Conservation (phyloP, 2,797 vertebrate species). For the Fundulus diaphanus region DNA sequence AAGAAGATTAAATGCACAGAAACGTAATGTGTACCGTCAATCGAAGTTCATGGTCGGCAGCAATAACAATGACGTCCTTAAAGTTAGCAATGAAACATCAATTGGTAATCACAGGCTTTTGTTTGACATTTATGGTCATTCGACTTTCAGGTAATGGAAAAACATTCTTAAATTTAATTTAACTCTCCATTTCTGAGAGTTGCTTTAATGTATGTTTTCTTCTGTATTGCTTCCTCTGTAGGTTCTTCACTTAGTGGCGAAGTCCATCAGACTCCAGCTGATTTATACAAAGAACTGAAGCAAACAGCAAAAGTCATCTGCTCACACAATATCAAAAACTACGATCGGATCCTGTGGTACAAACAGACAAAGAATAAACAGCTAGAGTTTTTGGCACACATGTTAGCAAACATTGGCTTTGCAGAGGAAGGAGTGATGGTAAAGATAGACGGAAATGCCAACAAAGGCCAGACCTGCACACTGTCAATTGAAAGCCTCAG, state of each 20-base stretch:
- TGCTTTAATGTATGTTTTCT: background rate
- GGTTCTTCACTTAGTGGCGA: background rate
- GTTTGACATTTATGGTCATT: background rate
- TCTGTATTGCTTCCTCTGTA: background rate
- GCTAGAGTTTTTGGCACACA: background rate
- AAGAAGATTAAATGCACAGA: background rate
- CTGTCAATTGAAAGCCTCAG: background rate
- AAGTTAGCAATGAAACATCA: background rate
- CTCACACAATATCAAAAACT: background rate
- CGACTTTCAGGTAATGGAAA: background rate
- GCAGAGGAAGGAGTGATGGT: background rate
- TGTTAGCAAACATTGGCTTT: background rate
- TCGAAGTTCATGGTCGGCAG: background rate
- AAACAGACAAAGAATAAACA: background rate
- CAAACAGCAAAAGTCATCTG: background rate
- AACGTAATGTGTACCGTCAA: background rate
- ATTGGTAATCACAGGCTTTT: background rate
- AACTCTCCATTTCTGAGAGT: background rate
- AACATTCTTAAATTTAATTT: background rate
- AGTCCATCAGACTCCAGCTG: slow-evolving; percentile 16
- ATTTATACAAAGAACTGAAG: background rate
- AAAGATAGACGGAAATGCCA: background rate
- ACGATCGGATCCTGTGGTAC: slow-evolving; percentile 1
- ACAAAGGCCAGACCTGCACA: slow-evolving; percentile 3
- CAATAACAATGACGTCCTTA: background rate